Base-by-base conservation (phyloP, 2,888 invertebrate genomes). In the Exephanes ischioxanthus region DNA sequence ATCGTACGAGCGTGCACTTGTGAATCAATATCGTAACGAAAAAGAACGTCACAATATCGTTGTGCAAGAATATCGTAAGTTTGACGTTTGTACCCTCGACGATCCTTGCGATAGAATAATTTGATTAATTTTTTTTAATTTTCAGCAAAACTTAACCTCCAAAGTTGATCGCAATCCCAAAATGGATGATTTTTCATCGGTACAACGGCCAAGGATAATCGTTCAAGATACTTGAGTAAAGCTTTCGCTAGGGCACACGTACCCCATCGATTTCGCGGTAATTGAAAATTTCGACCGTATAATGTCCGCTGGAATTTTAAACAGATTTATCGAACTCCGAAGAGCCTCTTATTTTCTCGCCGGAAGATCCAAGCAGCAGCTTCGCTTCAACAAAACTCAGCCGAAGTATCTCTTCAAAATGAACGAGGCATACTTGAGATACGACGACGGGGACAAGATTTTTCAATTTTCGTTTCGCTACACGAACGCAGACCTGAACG, bases 391-490 rank as follows among this genome's bases (percentile, higher is more conserved):
- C 22, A 80, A 84, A 33, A 63, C 51, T 5, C 53, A 78, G 0
- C 7, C 82, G 71, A 94, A 91, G 83, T 92, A 93, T 72, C 77
- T 91, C 51, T 92, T 91, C 82, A 94, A 93, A 58, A 96, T 96
- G 96, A 94, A 96, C 78, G 95, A 95, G 87, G 96, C 95, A 0
- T 96, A 96, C 90, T 92, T 97, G 66, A 94, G 96, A 5, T 94
- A 95, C 88, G 88, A 94, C 0, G 91, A 94, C 6, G 95, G 95
- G 0, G 94, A 94, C 0, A 94, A 95, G 51, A 94, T 94, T 14
- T 95, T 96, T 88, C 94, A 95, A 86, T 94, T 96, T 37, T 95
- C 95, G 3, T 96, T 97, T 89, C 94, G 95, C 30, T 96, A 95
- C 87, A 91, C 91, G 0, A 94, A 95, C 89, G 87, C 94, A 3